A percentile compares a stretch with the other conserved stretches of the same genome.
These are phyloP conservation scores for Lepisosteus osseus DNA, from an alignment of 2,113 vertebrate species.

Conservation along the genomic window DNA sequence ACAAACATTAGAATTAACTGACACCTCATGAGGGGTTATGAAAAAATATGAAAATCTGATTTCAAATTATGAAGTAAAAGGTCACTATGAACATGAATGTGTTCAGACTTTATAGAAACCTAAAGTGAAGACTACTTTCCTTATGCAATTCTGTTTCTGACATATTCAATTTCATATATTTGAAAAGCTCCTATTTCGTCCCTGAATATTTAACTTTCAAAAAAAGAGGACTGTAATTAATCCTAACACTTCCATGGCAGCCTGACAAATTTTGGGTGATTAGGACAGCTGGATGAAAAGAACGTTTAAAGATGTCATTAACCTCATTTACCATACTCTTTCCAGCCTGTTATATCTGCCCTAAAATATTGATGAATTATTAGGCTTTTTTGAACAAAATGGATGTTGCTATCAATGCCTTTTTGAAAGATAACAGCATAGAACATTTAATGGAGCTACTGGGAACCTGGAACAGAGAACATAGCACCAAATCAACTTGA, in stretches of 20 bases:
- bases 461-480: no score
- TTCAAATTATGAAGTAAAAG: no score
- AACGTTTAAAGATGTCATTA: constrained; percentile 58
- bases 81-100: no score
- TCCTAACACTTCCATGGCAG: constrained; percentile 55
- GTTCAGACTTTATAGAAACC: constrained; percentile 33
- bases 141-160: constrained; percentile 65
- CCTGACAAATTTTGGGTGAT: constrained; percentile 52
- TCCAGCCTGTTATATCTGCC: constrained; percentile 36
- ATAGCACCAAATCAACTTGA: no score
- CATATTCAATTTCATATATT: constrained; percentile 70
- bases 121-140: constrained; percentile 41
- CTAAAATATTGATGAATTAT: constrained; percentile 49
- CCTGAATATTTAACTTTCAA: constrained; percentile 55
- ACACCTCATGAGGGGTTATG: no score
- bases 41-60: no score
- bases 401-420: not conserved
- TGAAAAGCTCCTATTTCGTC: constrained; percentile 58
- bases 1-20: no score
- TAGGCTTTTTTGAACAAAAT: constrained; percentile 30
- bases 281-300: constrained; percentile 45
- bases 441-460: no score
- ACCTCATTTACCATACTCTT: constrained; percentile 44
- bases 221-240: constrained; percentile 61
- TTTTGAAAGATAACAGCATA: not conserved